phyloP scores from a whole-genome alignment of 1,140 invertebrate species.

The Epicauta chinensis region DNA sequence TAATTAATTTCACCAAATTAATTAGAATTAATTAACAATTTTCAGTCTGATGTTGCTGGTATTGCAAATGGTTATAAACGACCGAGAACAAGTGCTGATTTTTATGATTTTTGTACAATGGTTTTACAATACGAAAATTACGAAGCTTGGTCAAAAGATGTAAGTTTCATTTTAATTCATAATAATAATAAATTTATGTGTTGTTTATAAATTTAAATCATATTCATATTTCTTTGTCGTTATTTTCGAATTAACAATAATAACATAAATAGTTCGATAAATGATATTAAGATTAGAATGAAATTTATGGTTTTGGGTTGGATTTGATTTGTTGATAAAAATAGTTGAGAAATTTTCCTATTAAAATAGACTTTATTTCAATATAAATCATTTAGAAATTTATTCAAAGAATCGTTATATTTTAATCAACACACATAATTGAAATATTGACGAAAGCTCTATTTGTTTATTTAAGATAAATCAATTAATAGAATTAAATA shows the following conservation, averaged over 20 bases:
- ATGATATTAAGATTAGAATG: not conserved
- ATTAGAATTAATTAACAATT: not conserved
- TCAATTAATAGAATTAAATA: not conserved
- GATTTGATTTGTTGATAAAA: no score
- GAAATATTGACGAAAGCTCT: conserved; percentile 1
- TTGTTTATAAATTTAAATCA: not conserved
- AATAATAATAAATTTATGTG: not conserved
- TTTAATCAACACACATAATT: not conserved
- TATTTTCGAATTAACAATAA: not conserved
- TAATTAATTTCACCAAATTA: no score
- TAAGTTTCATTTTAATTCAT: conserved; percentile 33
- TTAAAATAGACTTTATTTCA: no score
- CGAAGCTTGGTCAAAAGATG: conserved; percentile 45
- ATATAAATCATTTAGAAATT: no score
- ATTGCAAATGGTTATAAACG: conserved; percentile 22
- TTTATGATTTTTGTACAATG: conserved; percentile 51
- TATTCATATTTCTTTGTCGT: not conserved
- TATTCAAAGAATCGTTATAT: no score
- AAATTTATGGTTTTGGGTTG: not conserved
- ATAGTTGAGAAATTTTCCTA: no score
- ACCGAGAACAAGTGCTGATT: conserved; percentile 50
- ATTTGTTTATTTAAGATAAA: not conserved
- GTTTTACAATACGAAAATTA: conserved; percentile 53
- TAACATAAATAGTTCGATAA: not conserved
- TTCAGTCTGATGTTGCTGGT: conserved; percentile 21